Conservation (phyloP, 2,113 vertebrate species). For the Cygnus atratus region DNA sequence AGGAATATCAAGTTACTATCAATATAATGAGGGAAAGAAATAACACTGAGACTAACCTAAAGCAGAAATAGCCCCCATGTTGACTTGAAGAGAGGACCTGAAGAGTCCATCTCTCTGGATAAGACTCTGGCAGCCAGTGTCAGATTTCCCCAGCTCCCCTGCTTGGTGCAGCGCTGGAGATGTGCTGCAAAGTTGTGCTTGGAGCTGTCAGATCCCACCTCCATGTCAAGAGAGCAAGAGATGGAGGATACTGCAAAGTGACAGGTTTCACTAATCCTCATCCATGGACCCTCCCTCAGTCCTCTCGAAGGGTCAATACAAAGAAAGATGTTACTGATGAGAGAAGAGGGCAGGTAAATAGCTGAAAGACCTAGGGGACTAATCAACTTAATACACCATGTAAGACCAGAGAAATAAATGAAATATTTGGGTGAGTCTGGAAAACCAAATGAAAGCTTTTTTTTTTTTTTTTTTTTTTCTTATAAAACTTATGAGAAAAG, state of each 20-base stretch:
- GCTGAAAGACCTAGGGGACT: neutral
- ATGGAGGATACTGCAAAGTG: accelerated
- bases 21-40: neutral
- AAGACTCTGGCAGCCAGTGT: neutral
- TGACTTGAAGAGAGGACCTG: neutral
- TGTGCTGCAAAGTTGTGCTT: neutral
- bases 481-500: neutral
- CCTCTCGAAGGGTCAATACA: neutral
- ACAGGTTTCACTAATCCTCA: neutral
- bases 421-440: neutral
- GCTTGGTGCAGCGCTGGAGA: neutral
- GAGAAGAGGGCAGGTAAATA: neutral
- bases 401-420: neutral
- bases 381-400: neutral
- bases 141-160: accelerated
- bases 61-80: neutral
- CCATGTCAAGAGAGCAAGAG: neutral
- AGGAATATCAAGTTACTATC: neutral
- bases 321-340: neutral
- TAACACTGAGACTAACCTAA: neutral
- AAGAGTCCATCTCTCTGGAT: neutral
- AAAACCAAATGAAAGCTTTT: neutral
- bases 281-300: neutral
- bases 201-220: neutral
- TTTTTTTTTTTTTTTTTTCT: neutral